Conservation (phyloP, 2,888 invertebrate genomes). For the Melanchra persicariae region DNA sequence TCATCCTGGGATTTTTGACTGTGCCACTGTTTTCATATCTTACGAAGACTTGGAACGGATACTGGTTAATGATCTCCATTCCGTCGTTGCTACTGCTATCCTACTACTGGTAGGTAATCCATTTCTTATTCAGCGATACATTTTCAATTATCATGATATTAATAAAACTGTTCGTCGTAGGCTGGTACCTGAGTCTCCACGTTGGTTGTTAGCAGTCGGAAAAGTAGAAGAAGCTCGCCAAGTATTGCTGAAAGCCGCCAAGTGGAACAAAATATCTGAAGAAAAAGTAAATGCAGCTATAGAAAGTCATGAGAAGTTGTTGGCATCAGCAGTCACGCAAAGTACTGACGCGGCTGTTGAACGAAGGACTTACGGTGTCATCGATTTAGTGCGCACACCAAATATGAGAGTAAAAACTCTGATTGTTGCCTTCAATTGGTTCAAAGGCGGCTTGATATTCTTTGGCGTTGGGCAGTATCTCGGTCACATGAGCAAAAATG, state of each 20-base stretch:
- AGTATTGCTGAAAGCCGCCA: not conserved
- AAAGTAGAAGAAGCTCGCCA: conserved; percentile 5
- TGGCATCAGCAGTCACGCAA: too few species aligned
- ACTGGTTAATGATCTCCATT: not conserved
- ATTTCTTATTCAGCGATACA: not conserved
- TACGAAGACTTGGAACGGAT: not conserved
- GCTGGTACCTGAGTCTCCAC: not conserved
- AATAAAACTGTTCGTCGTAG: not conserved
- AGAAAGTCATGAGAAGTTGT: not conserved
- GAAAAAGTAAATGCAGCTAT: not conserved
- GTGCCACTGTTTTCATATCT: not conserved
- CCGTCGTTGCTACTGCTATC: not conserved
- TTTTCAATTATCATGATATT: not conserved
- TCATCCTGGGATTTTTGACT: not conserved
- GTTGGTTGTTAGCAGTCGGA: conserved; percentile 1
- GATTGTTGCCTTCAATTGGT: not conserved
- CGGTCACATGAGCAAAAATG: conserved; percentile 1
- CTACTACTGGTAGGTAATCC: conserved; percentile 1
- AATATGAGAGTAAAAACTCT: not conserved
- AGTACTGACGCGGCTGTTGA: too few species aligned
- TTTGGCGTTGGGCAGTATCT: not conserved
- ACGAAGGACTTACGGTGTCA: not conserved
- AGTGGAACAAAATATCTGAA: not conserved
- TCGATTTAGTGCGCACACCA: not conserved
- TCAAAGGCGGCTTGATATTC: not conserved